Conservation (phyloP, 2,113 vertebrate species). For the Syngnathus floridae region DNA sequence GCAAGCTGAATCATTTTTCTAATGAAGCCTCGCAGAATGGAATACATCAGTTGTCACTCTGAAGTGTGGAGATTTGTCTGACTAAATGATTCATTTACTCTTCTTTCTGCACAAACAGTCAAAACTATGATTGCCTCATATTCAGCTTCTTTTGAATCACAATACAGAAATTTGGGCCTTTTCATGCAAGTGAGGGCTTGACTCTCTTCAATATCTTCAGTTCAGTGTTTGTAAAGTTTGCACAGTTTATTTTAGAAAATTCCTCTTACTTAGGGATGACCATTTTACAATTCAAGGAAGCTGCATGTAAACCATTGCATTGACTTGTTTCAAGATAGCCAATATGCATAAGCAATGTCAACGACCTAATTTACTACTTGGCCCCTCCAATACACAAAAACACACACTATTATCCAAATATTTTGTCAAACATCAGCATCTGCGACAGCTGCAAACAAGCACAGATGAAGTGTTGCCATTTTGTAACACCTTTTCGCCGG, state of each 20-base stretch:
- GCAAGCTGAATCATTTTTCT: constrained; percentile 16
- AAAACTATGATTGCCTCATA: constrained; percentile 41
- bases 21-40: constrained; percentile 12
- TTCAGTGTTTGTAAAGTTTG: too few relatives aligned
- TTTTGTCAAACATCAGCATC: not conserved
- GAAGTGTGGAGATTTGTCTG: not conserved
- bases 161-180: constrained; percentile 52
- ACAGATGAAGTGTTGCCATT: constrained; percentile 1
- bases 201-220: constrained; percentile 30
- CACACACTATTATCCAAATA: not conserved
- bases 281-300: too few relatives aligned
- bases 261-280: too few relatives aligned
- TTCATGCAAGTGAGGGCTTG: constrained; percentile 39
- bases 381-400: not conserved
- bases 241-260: constrained; percentile 22
- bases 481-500: not conserved
- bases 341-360: not conserved
- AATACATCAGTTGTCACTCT: constrained; percentile 13
- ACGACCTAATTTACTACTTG: not conserved
- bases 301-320: too few relatives aligned
- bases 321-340: not conserved
- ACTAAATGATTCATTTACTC: constrained; percentile 4
- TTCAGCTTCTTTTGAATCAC: constrained; percentile 40
- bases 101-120: constrained; percentile 17
- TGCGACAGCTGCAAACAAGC: constrained; percentile 11